Base-by-base conservation (phyloP, 2,888 invertebrate genomes). In the Pseudanteris insignis region DNA sequence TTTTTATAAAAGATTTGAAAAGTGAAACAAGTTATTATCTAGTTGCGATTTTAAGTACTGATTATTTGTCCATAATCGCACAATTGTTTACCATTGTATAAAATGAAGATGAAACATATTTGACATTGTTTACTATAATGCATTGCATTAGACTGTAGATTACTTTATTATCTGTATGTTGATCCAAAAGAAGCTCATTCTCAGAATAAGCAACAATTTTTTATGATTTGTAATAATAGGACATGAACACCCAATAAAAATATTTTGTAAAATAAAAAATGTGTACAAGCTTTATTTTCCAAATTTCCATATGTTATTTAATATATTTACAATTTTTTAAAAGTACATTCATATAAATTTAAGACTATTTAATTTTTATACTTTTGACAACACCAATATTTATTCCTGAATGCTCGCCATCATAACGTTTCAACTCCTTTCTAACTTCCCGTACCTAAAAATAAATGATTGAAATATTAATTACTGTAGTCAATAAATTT, bases 401-500 rank as follows among this genome's bases (percentile, higher is more conserved):
- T 72, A 99, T 98, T 67, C 98, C 98, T 41, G 94, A 93, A 38
- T 90, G 82, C 83, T 99, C 98, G 50, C 98, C 98, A 53, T 86
- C 89, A 79, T 99, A 99, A 63, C 90, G 86, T 18, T 84, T 83
- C 2, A 88, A 74, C 82, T 98, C 96, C 58, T 86, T 91, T 64
- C 92, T 85, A 1, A 91, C 88, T 72, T 90, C 89, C 58, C 94
- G 88, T 0, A 89, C 83, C 88, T 88, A 76, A 60, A 78, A 59
- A n/a, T n/a, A n/a, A n/a, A n/a, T n/a, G n/a, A n/a, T n/a, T n/a
- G n/a, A n/a, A n/a, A n/a, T n/a, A n/a, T n/a, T n/a, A n/a, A n/a
- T n/a, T n/a, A n/a, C n/a, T n/a, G n/a, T n/a, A n/a, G n/a, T n/a
- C n/a, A n/a, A n/a, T n/a, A n/a, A n/a, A n/a, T n/a, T n/a, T n/a